Percentiles rank a stretch among this genome's conserved stretches.
phyloP scores from a whole-genome alignment of 30 jellyfish, hydroid and myxozoan genomes.

The Hydractinia echinata region DNA sequence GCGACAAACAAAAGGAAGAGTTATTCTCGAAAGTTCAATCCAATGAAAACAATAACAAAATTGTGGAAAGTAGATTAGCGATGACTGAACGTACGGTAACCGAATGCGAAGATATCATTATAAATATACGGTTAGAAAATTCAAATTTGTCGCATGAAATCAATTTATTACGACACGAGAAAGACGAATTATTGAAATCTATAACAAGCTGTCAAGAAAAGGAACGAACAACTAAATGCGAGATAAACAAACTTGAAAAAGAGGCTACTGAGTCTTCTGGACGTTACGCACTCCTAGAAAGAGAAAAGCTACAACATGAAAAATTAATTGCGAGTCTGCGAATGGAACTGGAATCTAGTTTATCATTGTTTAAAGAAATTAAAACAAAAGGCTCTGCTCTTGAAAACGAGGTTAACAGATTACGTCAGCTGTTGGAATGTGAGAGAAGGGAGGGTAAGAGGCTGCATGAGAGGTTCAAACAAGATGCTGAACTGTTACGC shows the following conservation, averaged over 20 bases:
- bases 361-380: conserved; percentile 29
- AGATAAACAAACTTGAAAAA: conserved; percentile 17
- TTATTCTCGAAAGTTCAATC: conserved; percentile 30
- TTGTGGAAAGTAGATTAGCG: conserved; percentile 41
- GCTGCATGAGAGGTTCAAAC: conserved; percentile 54
- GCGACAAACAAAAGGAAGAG: conserved; percentile 35
- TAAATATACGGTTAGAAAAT: conserved; percentile 50
- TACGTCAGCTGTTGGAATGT: conserved; percentile 48
- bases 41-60: conserved; percentile 33
- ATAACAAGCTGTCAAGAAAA: conserved; percentile 30
- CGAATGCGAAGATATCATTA: conserved; percentile 45
- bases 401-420: conserved; percentile 41
- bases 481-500: conserved; percentile 88
- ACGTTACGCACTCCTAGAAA: conserved; percentile 50
- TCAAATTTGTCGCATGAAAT: conserved; percentile 58
- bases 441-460: conserved; percentile 79
- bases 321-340: conserved; percentile 39
- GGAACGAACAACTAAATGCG: conserved; percentile 34
- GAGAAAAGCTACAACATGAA: conserved; percentile 57
- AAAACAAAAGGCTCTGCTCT: conserved; percentile 21
- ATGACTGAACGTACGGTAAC: conserved; percentile 31
- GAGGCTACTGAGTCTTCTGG: conserved; percentile 44
- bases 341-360: conserved; percentile 37
- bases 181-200: conserved; percentile 40
- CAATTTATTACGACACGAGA: conserved; percentile 52